Percentiles rank a stretch among this genome's conserved stretches.
These are phyloP conservation scores for Prionailurus viverrinus DNA, from an alignment of 2,113 vertebrate species.

Conservation along the genomic window DNA sequence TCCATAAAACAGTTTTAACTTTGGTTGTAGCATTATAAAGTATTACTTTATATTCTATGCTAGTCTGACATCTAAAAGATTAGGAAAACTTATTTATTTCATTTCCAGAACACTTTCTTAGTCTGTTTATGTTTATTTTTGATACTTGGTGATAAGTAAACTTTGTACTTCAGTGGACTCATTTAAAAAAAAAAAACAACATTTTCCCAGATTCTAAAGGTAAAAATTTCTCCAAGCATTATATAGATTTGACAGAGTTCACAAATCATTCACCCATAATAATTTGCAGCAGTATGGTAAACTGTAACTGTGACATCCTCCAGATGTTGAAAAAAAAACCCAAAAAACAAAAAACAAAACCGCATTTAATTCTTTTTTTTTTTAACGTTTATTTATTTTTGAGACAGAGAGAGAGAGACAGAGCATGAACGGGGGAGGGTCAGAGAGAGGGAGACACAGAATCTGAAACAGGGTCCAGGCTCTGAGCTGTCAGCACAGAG, in stretches of 20 bases:
- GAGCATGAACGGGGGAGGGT: too few species aligned
- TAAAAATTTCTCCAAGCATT: not conserved
- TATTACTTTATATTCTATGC: slow-evolving; percentile 16
- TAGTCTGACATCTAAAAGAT: not conserved
- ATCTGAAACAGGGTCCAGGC: too few species aligned
- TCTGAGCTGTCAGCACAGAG: too few species aligned
- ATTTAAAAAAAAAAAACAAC: slow-evolving; percentile 1
- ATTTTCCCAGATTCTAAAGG: not conserved
- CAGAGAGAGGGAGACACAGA: too few species aligned
- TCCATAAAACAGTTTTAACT: not conserved
- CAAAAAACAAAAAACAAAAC: too few species aligned
- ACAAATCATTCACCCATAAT: not conserved
- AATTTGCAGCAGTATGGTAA: not conserved
- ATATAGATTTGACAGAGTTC: slow-evolving; percentile 5
- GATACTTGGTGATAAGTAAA: slow-evolving; percentile 6
- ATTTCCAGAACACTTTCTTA: slow-evolving; percentile 41
- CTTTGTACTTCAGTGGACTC: not conserved
- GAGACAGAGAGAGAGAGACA: too few species aligned
- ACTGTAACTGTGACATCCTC: not conserved
- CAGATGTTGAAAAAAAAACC: not conserved
- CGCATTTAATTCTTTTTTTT: too few species aligned
- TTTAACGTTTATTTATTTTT: too few species aligned
- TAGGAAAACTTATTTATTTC: slow-evolving; percentile 19
- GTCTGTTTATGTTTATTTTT: slow-evolving; percentile 32
- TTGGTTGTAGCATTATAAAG: slow-evolving; percentile 4